Evolutionary conservation across 2,888 invertebrate species (phyloP).

Genomic region (Oithona nana): DNA sequence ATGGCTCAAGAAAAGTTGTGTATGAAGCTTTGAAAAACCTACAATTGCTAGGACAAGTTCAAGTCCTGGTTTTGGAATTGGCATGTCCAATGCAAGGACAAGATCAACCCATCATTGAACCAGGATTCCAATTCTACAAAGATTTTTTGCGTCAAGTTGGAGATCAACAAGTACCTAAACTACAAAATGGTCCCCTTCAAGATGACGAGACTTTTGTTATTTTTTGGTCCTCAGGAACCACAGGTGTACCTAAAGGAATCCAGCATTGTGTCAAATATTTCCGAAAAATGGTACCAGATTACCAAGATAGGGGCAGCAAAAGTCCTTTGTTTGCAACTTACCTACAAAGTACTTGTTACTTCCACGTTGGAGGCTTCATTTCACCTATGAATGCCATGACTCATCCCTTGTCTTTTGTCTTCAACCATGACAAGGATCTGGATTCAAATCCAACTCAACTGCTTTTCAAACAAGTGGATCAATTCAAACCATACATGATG

Average conservation of each 20-base stretch:
- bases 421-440: background rate
- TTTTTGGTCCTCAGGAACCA: conserved; percentile 3
- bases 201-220: background rate
- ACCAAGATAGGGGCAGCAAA: background rate
- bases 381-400: background rate
- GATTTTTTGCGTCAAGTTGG: background rate
- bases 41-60: background rate
- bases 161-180: background rate
- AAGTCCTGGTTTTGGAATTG: background rate
- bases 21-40: background rate
- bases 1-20: background rate
- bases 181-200: background rate
- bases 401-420: background rate
- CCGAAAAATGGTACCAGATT: background rate
- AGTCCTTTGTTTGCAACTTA: background rate
- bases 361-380: background rate
- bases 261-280: background rate
- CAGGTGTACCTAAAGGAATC: background rate
- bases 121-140: background rate
- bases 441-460: background rate
- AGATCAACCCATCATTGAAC: background rate
- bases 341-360: background rate
- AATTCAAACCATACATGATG: background rate
- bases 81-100: background rate
- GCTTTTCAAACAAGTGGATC: background rate